These are phyloP conservation scores for Chloroceryle inda DNA, from an alignment of 2,797 vertebrate species.

Conservation along the genomic window DNA sequence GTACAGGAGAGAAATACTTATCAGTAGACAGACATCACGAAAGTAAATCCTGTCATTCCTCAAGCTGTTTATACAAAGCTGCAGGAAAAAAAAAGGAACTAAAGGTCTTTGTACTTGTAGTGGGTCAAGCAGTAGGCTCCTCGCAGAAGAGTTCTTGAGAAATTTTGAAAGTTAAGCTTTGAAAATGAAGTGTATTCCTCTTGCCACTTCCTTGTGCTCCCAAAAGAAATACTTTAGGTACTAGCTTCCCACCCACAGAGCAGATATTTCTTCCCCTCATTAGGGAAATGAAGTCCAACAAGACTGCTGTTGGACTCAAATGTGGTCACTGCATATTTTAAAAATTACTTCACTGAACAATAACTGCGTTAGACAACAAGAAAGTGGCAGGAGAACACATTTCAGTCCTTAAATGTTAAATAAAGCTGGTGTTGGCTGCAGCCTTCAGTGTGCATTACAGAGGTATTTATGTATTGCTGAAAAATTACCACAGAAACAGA, in stretches of 20 bases:
- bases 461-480: not conserved
- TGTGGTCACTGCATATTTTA: slow-evolving; percentile 39
- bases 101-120: not conserved
- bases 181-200: not conserved
- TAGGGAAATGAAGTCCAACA: slow-evolving; percentile 18
- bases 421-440: not conserved
- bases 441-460: not conserved
- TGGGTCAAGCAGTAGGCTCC: not conserved
- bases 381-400: slow-evolving; percentile 21
- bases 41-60: not conserved
- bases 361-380: slow-evolving; percentile 19
- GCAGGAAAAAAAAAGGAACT: not conserved
- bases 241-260: slow-evolving; percentile 23
- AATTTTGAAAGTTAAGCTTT: not conserved
- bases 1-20: not conserved
- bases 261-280: slow-evolving; percentile 27
- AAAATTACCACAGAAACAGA: slow-evolving; percentile 22
- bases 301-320: slow-evolving; percentile 27
- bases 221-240: not conserved
- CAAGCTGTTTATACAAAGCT: not conserved
- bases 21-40: not conserved
- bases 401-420: slow-evolving; percentile 1
- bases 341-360: slow-evolving; percentile 30
- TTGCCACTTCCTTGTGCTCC: not conserved
- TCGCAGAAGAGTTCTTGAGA: not conserved